Evolutionary conservation across 2,888 invertebrate genomes (phyloP).

Genomic region (Auanema freiburgensis): DNA sequence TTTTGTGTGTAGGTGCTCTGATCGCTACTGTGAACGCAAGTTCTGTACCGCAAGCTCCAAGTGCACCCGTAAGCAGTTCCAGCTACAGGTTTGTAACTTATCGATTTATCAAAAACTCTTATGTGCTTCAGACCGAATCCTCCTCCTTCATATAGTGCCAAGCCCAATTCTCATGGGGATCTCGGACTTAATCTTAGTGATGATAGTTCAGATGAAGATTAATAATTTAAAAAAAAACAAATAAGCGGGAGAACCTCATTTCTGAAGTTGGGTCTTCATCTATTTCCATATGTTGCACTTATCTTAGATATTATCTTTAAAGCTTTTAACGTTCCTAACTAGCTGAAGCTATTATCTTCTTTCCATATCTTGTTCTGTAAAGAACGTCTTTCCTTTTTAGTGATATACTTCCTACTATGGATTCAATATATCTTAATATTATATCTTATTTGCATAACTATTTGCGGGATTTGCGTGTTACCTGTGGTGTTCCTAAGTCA

Average conservation of each 20-base stretch:
- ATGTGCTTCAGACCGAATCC: background rate
- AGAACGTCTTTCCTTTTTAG: no score
- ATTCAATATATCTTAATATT: no score
- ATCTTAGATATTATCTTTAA: no score
- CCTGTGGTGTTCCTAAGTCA: no score
- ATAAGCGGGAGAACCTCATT: background rate
- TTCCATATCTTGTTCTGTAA: no score
- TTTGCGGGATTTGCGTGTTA: no score
- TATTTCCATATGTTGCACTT: no score
- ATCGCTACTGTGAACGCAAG: background rate
- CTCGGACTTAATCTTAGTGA: slow-evolving; percentile 34
- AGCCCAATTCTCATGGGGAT: slow-evolving; percentile 22
- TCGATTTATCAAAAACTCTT: background rate
- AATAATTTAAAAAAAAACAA: slow-evolving; percentile 11
- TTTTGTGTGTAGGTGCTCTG: background rate
- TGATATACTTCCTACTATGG: no score
- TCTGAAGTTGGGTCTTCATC: no score
- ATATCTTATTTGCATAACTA: no score
- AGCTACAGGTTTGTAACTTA: background rate
- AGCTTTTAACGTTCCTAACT: no score
- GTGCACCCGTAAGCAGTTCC: background rate
- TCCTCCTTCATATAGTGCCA: background rate
- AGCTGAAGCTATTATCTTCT: no score
- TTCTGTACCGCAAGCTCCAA: background rate
- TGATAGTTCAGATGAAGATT: slow-evolving; percentile 46